Conservation (phyloP, 2,797 vertebrate species). For the Chlorospingus flavigularis region DNA sequence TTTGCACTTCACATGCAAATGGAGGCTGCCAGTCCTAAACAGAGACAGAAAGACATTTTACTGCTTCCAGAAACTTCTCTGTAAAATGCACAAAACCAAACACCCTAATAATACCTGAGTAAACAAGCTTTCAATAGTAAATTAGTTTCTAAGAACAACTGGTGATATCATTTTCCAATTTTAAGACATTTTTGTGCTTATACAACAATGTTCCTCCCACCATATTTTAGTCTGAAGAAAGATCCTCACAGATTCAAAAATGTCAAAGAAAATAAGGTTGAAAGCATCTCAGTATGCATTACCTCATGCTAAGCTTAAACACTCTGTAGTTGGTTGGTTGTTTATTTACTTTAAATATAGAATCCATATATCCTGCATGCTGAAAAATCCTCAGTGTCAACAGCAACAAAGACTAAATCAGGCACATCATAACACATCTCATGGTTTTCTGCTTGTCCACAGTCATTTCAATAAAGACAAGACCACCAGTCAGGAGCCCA, state of each 20-base stretch:
- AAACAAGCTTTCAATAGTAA: not conserved
- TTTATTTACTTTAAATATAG: not conserved
- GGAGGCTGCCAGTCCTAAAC: constrained; percentile 97
- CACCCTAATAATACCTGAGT: not conserved
- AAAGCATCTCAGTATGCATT: not conserved
- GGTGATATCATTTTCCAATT: not conserved
- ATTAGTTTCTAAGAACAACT: not conserved
- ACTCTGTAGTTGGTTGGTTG: rapidly evolving
- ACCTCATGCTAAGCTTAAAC: not conserved
- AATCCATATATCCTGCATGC: not conserved
- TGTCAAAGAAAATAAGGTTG: not conserved
- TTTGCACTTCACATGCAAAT: constrained; percentile 95
- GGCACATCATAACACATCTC: not conserved
- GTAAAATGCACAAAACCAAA: not conserved
- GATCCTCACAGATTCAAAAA: not conserved
- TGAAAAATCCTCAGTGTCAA: not conserved
- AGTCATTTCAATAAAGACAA: not conserved
- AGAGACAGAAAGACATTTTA: constrained; percentile 27
- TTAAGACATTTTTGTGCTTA: not conserved
- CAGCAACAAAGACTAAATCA: not conserved
- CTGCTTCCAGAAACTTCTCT: not conserved
- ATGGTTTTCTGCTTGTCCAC: not conserved
- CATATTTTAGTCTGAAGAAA: not conserved
- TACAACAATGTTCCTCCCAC: not conserved
- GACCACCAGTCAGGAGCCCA: rapidly evolving